Evolutionary conservation across 2,113 vertebrate genomes (phyloP).

Genomic region (Prinia subflava): DNA sequence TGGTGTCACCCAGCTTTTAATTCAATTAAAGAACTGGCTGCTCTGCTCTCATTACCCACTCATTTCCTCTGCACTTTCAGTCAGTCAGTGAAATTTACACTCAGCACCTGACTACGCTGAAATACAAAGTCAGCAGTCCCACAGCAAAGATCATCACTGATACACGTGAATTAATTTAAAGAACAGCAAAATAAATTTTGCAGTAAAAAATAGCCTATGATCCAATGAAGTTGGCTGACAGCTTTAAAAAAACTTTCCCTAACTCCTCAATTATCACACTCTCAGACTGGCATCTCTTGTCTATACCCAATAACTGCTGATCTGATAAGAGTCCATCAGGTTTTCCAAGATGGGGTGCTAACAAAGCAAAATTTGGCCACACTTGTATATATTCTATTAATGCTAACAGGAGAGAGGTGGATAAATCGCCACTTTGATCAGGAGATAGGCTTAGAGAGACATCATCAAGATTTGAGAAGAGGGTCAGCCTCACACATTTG

Average conservation of each 20-base stretch:
- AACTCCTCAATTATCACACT: background rate
- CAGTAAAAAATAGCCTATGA: background rate
- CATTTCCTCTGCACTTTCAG: conserved; percentile 84
- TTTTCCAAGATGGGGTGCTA: background rate
- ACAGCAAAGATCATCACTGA: conserved; percentile 45
- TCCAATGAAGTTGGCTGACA: background rate
- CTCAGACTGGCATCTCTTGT: background rate
- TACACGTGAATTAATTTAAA: conserved; percentile 13
- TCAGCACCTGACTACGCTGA: conserved; percentile 72
- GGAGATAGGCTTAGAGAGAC: background rate
- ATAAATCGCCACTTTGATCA: background rate
- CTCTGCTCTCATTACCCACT: conserved; percentile 87
- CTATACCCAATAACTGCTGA: background rate
- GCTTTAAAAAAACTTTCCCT: background rate
- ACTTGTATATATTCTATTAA: background rate
- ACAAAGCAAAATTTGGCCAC: background rate
- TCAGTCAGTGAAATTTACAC: conserved; percentile 82
- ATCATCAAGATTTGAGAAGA: background rate
- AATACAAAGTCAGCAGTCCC: conserved; percentile 69
- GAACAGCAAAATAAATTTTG: conserved; percentile 17
- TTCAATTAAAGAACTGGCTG: conserved; percentile 95
- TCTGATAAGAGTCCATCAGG: background rate
- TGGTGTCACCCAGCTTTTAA: conserved; percentile 89
- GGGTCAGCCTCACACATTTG: background rate
- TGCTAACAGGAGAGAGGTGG: background rate